A percentile compares a stretch with the other conserved stretches of the same genome.
phyloP scores from a whole-genome alignment of 2,797 vertebrate genomes.

The Pseudotriccus pelzelni region DNA sequence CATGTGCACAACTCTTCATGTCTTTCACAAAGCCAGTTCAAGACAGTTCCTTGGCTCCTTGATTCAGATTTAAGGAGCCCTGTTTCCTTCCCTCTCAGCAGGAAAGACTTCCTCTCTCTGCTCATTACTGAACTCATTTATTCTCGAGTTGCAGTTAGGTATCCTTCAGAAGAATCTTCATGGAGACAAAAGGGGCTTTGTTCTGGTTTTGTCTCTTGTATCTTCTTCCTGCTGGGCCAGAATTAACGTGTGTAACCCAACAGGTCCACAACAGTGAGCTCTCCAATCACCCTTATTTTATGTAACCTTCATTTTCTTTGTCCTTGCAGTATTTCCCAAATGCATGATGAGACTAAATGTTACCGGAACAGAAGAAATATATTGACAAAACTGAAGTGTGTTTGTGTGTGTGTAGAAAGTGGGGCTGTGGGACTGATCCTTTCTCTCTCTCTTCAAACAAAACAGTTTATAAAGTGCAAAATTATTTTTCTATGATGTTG shows the following conservation, averaged over 20 bases:
- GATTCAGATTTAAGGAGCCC: neutral
- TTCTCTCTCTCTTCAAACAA: neutral
- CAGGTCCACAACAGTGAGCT: neutral
- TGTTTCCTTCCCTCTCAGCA: conserved; percentile 34
- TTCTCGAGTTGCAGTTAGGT: conserved; percentile 1
- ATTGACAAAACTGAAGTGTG: neutral
- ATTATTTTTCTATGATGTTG: neutral
- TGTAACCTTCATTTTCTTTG: neutral
- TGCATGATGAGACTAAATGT: neutral
- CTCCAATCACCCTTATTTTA: neutral
- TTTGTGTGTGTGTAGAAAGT: neutral
- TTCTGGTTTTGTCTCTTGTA: neutral
- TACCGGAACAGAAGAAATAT: neutral
- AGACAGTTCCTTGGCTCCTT: conserved; percentile 9
- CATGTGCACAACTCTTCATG: neutral
- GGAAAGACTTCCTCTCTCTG: conserved; percentile 29
- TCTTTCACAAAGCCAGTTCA: neutral
- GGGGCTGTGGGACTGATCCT: neutral
- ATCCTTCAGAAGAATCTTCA: conserved; percentile 9
- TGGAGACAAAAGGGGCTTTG: conserved; percentile 23
- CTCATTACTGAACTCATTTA: conserved; percentile 33
- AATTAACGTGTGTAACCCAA: neutral
- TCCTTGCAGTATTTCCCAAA: neutral
- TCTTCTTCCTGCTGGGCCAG: neutral
- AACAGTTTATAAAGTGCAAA: neutral